phyloP scores from a whole-genome alignment of 2,888 invertebrate species.

The Oligia latruncula region DNA sequence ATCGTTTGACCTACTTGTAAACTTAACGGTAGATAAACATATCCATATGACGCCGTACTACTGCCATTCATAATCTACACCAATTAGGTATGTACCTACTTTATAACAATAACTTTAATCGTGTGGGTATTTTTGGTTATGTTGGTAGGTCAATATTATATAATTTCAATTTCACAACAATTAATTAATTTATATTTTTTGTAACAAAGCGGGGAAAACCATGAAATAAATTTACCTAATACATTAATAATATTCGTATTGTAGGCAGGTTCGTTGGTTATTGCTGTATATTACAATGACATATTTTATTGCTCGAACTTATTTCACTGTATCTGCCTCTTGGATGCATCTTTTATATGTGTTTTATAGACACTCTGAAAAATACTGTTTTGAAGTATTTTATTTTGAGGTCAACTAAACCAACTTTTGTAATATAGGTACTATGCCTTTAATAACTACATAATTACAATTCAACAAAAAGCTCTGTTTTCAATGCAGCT shows the following conservation, averaged over 20 bases:
- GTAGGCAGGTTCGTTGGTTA: neutral
- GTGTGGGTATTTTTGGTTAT: constrained; percentile 10
- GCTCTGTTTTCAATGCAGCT: constrained; percentile 6
- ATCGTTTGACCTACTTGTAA: constrained; percentile 54
- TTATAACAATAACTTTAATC: constrained; percentile 11
- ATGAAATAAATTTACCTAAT: constrained; percentile 4
- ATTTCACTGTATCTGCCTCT: neutral
- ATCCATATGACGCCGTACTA: constrained; percentile 13
- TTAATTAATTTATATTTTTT: neutral
- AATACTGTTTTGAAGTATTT: constrained; percentile 1
- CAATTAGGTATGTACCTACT: constrained; percentile 17
- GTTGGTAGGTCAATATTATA: neutral
- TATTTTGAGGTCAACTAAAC: neutral
- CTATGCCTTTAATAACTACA: neutral
- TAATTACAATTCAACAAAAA: neutral
- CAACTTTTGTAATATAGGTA: neutral
- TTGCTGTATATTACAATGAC: constrained; percentile 11
- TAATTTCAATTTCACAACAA: neutral
- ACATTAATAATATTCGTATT: neutral
- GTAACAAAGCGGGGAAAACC: constrained; percentile 33
- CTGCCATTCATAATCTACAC: constrained; percentile 43
- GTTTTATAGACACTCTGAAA: neutral
- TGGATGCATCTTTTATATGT: constrained; percentile 4
- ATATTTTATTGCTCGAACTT: constrained; percentile 16
- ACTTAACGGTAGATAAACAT: constrained; percentile 29